Evolutionary conservation across 2,797 vertebrate genomes (phyloP).

Genomic region (Peromyscus melanophrys): DNA sequence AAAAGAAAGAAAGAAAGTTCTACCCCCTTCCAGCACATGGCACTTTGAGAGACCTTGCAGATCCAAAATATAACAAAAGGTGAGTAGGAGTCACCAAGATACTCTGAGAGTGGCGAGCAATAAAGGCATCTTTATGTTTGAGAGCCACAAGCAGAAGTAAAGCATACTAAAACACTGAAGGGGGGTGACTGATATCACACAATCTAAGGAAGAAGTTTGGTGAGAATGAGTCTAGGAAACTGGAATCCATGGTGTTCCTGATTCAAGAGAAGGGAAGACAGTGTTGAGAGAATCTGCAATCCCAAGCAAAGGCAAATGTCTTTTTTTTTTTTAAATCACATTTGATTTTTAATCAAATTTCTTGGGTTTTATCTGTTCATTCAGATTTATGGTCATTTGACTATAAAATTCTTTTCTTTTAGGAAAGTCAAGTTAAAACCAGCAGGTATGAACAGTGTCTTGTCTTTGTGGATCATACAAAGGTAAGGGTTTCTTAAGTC

Average conservation of each 20-base stretch:
- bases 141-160: constrained; percentile 9
- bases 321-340: constrained; percentile 40
- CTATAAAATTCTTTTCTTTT: constrained; percentile 69
- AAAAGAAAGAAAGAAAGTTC: neutral
- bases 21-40: neutral
- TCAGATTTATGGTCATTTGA: constrained; percentile 72
- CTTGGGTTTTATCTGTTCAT: constrained; percentile 69
- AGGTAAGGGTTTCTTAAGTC: constrained; percentile 79
- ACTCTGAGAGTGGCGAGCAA: neutral
- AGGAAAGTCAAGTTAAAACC: constrained; percentile 60
- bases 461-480: constrained; percentile 69
- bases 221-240: neutral
- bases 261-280: neutral
- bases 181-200: neutral
- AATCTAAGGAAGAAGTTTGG: neutral
- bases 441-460: constrained; percentile 61
- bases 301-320: constrained; percentile 55
- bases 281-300: constrained; percentile 39
- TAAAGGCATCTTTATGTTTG: neutral
- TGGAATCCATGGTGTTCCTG: neutral
- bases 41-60: neutral
- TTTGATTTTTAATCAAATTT: too few species aligned
- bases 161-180: neutral
- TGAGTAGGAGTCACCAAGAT: constrained; percentile 5
- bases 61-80: neutral